Conservation (phyloP, 2,113 vertebrate species). For the Hucho hucho region DNA sequence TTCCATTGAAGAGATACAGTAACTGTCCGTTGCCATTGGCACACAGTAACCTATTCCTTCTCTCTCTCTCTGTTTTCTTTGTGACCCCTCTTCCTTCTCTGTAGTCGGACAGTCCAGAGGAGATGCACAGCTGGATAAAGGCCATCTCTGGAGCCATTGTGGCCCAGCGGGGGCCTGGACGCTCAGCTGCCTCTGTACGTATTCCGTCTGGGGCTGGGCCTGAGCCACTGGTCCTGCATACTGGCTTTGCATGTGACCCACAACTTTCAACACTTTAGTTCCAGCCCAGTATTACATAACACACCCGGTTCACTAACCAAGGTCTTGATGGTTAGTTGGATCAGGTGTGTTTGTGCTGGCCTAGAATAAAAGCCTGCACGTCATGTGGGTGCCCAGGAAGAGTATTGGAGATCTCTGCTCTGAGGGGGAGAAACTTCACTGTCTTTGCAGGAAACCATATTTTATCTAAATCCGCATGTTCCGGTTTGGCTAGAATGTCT, state of each 20-base stretch:
- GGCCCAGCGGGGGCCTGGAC: slow-evolving; percentile 89
- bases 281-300: background rate
- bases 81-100: slow-evolving; percentile 10
- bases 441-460: background rate
- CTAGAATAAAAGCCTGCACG: background rate
- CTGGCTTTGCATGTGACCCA: background rate
- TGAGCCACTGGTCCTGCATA: background rate
- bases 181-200: slow-evolving; percentile 88
- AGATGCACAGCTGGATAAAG: slow-evolving; percentile 98
- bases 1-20: background rate
- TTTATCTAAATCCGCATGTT: background rate
- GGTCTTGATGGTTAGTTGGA: background rate
- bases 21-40: background rate
- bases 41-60: background rate
- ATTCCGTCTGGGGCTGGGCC: background rate
- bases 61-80: background rate
- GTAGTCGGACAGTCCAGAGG: slow-evolving; percentile 93
- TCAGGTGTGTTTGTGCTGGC: background rate
- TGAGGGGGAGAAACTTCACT: background rate
- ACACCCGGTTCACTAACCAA: background rate
- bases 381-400: background rate
- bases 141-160: slow-evolving; percentile 94
- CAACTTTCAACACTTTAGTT: background rate
- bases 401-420: background rate
- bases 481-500: background rate